Conservation (phyloP, 2,113 vertebrate species). For the Casuarius casuarius region DNA sequence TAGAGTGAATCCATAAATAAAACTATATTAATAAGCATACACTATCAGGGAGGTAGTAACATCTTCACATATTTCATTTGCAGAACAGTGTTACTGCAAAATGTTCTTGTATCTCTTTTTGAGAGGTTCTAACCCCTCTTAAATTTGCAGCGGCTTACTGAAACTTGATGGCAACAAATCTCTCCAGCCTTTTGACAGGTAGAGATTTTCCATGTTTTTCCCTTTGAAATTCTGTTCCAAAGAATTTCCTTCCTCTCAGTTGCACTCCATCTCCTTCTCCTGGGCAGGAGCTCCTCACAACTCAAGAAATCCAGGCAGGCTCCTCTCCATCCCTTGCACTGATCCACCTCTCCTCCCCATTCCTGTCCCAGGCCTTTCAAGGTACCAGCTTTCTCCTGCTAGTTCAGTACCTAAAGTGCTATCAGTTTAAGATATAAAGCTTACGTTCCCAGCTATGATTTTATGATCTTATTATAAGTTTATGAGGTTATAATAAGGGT, state of each 20-base stretch:
- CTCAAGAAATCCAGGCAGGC: background rate
- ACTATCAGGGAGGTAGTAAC: background rate
- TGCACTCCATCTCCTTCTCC: background rate
- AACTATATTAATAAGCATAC: background rate
- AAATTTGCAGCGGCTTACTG: slow-evolving; percentile 23
- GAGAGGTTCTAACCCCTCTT: slow-evolving; percentile 22
- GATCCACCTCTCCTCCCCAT: background rate
- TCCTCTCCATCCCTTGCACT: background rate
- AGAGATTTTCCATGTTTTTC: background rate
- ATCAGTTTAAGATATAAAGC: background rate
- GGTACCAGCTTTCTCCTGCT: background rate
- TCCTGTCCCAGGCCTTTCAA: background rate
- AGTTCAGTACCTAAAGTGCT: background rate
- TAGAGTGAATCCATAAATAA: slow-evolving; percentile 7
- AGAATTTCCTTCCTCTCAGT: background rate
- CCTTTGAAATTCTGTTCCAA: background rate
- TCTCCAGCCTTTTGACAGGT: background rate
- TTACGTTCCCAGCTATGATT: background rate
- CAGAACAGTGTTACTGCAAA: background rate
- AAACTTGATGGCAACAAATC: background rate
- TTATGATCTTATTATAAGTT: background rate
- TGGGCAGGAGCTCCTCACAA: background rate
- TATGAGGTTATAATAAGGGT: background rate
- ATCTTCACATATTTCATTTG: background rate
- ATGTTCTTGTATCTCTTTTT: background rate